phyloP scores from a whole-genome alignment of 2,113 vertebrate species.

The Mirza zaza region DNA sequence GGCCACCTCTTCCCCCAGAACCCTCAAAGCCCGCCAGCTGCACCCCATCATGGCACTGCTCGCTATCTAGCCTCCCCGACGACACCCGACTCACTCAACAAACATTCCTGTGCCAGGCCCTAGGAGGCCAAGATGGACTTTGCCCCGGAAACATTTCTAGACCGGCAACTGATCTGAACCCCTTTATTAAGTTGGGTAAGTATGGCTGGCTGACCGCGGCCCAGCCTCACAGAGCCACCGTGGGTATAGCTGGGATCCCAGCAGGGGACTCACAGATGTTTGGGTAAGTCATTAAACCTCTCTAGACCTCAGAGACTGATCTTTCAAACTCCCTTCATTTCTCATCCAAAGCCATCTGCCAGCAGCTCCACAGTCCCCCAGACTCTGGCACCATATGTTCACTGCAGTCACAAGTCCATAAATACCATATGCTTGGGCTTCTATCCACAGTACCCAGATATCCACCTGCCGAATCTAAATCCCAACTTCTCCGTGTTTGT shows the following conservation, averaged over 20 bases:
- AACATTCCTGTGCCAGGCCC: neutral
- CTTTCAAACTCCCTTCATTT: neutral
- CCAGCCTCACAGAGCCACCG: neutral
- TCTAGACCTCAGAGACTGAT: neutral
- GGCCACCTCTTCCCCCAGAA: neutral
- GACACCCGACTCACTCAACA: neutral
- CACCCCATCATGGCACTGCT: neutral
- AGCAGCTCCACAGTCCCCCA: neutral
- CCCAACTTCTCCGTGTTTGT: neutral
- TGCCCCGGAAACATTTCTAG: neutral
- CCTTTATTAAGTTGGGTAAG: neutral
- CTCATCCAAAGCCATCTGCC: neutral
- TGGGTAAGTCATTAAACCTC: neutral
- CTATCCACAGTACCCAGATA: accelerated
- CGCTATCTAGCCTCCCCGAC: neutral
- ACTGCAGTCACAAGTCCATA: neutral
- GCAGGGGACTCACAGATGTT: neutral
- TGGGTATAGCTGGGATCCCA: neutral
- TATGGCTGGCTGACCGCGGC: neutral
- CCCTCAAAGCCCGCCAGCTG: neutral
- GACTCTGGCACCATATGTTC: neutral
- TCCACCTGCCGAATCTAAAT: neutral
- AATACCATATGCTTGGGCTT: neutral
- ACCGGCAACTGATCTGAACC: neutral
- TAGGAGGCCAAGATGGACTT: neutral